A percentile compares a stretch with the other conserved stretches of the same genome.
These are phyloP conservation scores for Apteryx owenii DNA, from an alignment of 2,113 vertebrate genomes.

Conservation along the genomic window DNA sequence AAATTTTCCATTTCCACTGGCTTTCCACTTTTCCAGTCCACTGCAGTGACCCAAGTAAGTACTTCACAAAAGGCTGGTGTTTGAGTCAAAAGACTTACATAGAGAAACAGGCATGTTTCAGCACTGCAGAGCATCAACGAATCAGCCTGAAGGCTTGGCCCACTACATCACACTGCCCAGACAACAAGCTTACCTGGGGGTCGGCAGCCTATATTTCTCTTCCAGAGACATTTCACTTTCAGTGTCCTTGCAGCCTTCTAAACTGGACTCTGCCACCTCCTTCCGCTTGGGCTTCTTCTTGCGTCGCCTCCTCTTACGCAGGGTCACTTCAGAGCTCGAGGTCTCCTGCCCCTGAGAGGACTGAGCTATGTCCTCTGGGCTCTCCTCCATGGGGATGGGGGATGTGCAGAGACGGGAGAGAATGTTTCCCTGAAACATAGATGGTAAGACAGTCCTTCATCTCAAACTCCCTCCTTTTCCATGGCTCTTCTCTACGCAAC, in stretches of 20 bases:
- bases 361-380: neutral
- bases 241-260: slow-evolving; percentile 76
- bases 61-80: neutral
- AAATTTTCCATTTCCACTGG: neutral
- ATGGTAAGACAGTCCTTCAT: neutral
- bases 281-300: slow-evolving; percentile 78
- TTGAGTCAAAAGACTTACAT: neutral
- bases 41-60: neutral
- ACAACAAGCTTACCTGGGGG: slow-evolving; percentile 67
- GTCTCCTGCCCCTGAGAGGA: neutral
- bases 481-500: rapidly evolving
- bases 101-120: neutral
- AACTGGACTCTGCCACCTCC: slow-evolving; percentile 65
- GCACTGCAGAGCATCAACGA: neutral
- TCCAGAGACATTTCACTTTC: slow-evolving; percentile 56
- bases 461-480: neutral
- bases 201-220: slow-evolving; percentile 23
- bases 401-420: slow-evolving; percentile 85
- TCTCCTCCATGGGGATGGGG: slow-evolving; percentile 78
- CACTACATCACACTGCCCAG: neutral
- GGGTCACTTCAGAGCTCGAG: neutral
- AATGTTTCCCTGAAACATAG: slow-evolving; percentile 68
- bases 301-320: slow-evolving; percentile 75
- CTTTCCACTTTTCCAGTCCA: neutral
- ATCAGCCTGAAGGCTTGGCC: neutral